phyloP scores from a whole-genome alignment of 2,113 vertebrate species.

The Pogona vitticeps region DNA sequence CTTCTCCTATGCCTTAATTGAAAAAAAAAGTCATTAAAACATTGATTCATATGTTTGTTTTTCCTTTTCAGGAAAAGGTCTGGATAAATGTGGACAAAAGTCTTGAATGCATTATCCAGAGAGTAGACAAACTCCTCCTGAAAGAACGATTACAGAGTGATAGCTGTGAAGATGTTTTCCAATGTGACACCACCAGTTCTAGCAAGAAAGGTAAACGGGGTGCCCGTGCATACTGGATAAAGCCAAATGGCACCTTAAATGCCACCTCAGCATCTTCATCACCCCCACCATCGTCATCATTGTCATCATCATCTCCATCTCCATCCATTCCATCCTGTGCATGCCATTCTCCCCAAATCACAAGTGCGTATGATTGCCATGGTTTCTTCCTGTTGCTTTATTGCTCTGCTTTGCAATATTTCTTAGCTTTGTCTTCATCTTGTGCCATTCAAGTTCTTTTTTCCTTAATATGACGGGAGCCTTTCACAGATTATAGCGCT shows the following conservation, averaged over 20 bases:
- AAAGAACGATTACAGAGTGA: constrained; percentile 85
- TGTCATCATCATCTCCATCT: constrained; percentile 71
- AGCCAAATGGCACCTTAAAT: constrained; percentile 78
- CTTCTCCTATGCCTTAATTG: neutral
- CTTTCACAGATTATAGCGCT: neutral
- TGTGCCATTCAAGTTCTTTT: constrained; percentile 25
- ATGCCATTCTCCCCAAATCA: constrained; percentile 78
- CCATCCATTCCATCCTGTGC: constrained; percentile 76
- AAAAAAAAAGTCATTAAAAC: neutral
- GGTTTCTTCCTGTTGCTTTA: constrained; percentile 43
- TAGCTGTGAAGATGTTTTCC: constrained; percentile 84
- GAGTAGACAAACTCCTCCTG: constrained; percentile 95
- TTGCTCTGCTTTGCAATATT: constrained; percentile 46
- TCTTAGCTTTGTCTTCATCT: constrained; percentile 23
- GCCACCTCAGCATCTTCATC: constrained; percentile 63
- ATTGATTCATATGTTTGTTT: constrained; percentile 11
- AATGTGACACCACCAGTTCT: constrained; percentile 75
- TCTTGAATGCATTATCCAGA: constrained; percentile 96
- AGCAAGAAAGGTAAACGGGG: constrained; percentile 92
- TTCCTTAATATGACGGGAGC: constrained; percentile 19
- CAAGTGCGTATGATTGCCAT: constrained; percentile 82
- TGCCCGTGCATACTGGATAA: constrained; percentile 93
- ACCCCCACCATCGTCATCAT: constrained; percentile 59
- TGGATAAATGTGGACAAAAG: constrained; percentile 98
- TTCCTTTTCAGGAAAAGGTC: constrained; percentile 89